Percentiles rank a stretch among this genome's conserved stretches.
phyloP scores from a whole-genome alignment of 2,113 vertebrate genomes.

The Tapirus terrestris region DNA sequence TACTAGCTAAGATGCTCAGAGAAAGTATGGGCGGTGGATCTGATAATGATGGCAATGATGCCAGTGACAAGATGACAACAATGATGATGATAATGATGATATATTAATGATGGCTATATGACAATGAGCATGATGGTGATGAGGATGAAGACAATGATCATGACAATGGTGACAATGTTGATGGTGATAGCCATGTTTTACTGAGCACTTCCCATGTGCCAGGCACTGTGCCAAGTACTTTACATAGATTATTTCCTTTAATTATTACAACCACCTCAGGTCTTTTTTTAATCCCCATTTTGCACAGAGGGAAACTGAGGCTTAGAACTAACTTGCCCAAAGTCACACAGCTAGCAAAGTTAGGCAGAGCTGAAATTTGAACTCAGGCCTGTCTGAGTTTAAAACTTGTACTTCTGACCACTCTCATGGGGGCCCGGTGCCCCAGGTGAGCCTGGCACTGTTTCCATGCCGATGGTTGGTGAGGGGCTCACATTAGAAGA shows the following conservation, averaged over 20 bases:
- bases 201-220: background rate
- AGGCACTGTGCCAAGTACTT: background rate
- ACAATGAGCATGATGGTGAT: background rate
- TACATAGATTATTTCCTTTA: background rate
- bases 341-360: background rate
- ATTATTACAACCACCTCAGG: background rate
- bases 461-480: background rate
- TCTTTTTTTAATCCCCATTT: background rate
- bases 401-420: background rate
- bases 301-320: conserved; percentile 36
- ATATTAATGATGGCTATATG: background rate
- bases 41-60: background rate
- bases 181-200: background rate
- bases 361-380: conserved; percentile 2
- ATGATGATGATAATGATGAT: background rate
- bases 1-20: background rate
- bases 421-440: background rate
- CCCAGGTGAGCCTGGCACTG: background rate
- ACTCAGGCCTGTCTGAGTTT: background rate
- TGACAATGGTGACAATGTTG: background rate
- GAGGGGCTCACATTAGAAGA: background rate
- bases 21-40: background rate
- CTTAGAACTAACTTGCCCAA: background rate
- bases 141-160: background rate
- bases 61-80: background rate